Conservation (phyloP, 2,797 vertebrate species). For the Podarcis lilfordi region DNA sequence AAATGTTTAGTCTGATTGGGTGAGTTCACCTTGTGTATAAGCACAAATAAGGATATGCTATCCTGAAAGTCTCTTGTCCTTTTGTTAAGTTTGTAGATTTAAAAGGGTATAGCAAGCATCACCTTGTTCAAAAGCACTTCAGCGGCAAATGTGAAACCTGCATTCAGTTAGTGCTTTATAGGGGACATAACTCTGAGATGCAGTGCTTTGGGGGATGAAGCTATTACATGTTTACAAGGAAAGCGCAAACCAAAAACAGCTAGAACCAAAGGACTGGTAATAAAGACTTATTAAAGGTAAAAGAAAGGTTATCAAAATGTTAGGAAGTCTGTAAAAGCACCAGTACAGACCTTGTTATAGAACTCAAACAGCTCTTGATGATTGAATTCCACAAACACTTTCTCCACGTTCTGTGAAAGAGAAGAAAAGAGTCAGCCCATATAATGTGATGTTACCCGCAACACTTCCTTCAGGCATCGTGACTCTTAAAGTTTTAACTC, state of each 20-base stretch:
- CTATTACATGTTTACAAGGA: slow-evolving; percentile 65
- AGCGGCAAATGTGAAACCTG: slow-evolving; percentile 10
- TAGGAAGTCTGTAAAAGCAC: slow-evolving; percentile 70
- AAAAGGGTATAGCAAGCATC: slow-evolving; percentile 34
- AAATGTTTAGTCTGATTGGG: slow-evolving; percentile 53
- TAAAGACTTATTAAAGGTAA: slow-evolving; percentile 43
- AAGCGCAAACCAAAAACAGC: slow-evolving; percentile 47
- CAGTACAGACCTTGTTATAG: slow-evolving; percentile 92
- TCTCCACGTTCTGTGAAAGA: slow-evolving; percentile 84
- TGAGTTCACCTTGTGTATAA: slow-evolving; percentile 22
- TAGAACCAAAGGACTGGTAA: slow-evolving; percentile 45
- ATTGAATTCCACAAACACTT: slow-evolving; percentile 91
- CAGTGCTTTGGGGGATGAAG: slow-evolving; percentile 56
- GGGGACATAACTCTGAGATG: slow-evolving; percentile 47
- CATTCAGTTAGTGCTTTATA: slow-evolving; percentile 49
- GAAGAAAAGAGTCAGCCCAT: slow-evolving; percentile 34
- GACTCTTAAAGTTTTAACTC: slow-evolving; percentile 17
- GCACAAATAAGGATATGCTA: neutral
- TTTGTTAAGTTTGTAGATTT: neutral
- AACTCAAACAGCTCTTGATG: slow-evolving; percentile 94
- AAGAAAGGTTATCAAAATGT: slow-evolving; percentile 63
- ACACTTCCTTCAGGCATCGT: neutral
- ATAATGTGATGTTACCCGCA: neutral
- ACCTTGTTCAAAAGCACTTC: slow-evolving; percentile 9
- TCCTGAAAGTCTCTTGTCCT: slow-evolving; percentile 26